Conservation (phyloP, 2,888 invertebrate species). For the Eilema griseolum region DNA sequence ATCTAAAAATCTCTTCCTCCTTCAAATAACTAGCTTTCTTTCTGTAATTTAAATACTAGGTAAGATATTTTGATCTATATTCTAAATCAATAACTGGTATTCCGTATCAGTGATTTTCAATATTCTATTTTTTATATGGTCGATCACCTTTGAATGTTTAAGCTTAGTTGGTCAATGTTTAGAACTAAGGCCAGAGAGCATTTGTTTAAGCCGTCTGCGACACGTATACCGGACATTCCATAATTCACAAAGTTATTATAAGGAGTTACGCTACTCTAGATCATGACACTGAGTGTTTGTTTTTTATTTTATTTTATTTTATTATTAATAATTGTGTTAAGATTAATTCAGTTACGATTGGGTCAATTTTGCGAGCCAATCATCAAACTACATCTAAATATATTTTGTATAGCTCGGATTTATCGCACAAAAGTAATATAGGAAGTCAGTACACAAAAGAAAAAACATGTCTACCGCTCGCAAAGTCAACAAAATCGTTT, state of each 20-base stretch:
- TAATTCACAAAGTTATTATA: conserved; percentile 66
- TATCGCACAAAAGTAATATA: conserved; percentile 42
- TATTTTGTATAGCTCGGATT: conserved; percentile 22
- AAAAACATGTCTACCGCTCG: conserved; percentile 17
- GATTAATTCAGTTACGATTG: conserved; percentile 45
- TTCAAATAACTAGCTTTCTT: background rate
- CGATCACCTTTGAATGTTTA: conserved; percentile 42
- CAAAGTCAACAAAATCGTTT: conserved; percentile 36
- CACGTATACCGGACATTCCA: conserved; percentile 72
- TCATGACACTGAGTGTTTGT: conserved; percentile 72
- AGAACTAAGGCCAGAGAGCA: conserved; percentile 70
- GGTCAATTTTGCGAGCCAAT: conserved; percentile 49
- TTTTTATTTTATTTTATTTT: conserved; percentile 55
- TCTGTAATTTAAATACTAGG: background rate
- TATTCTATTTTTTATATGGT: conserved; percentile 16
- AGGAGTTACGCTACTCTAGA: conserved; percentile 57
- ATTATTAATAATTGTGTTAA: conserved; percentile 56
- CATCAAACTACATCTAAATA: background rate
- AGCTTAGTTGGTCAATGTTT: conserved; percentile 73
- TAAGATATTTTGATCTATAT: background rate
- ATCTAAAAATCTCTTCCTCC: background rate
- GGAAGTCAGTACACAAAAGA: conserved; percentile 3
- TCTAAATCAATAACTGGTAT: background rate
- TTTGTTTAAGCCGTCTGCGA: conserved; percentile 50
- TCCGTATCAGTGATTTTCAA: background rate